Base-by-base conservation (phyloP, 1,140 invertebrate species). In the Eupeodes corollae region DNA sequence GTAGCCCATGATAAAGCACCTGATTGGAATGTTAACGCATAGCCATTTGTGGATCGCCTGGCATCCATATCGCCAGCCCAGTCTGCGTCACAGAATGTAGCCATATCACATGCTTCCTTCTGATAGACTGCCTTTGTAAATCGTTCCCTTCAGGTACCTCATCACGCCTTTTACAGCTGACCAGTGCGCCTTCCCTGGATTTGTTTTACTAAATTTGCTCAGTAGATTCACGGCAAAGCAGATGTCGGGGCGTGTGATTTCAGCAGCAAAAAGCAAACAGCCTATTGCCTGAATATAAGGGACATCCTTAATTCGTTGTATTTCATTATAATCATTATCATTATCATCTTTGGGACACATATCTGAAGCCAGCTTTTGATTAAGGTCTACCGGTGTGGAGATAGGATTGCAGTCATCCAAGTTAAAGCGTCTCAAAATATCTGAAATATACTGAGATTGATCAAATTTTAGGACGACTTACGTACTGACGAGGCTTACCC, bases 71-170 rank as follows among this genome's bases (percentile, higher is more conserved):
- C n/a, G n/a, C n/a, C n/a, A n/a, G n/a, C 45, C 19, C 45, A 47
- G 21, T 41, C 37, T 6, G 45, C 37, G 18, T 47, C 37, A 31
- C 45, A 40, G 33, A 18, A 44, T 6, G 31, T 16, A 34, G 12
- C 37, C 6, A 35, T 44, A n/a, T 33, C 2, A 34, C 21, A 13
- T 16, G n/a, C 30, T 5, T 6, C 5, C 14, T 12, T 16, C 13
- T 40, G 39, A 5, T 40, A 40, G 16, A 31, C 12, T 13, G 33
- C 38, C 10, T 40, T 40, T 47, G 21, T 47, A 12, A 16, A 47
- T 47, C 5, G 45, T 47, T 3, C 45, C 45, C 33, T 40, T 47
- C 11, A 47, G 18, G 10, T 47, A 47, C 37, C 45, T 39, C 45
- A 40, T 47, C 8, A 47, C 18, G 5, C 21, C 16, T 30, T 47